Conservation (phyloP, 2,888 invertebrate species). For the Drosophila setosimentum region DNA sequence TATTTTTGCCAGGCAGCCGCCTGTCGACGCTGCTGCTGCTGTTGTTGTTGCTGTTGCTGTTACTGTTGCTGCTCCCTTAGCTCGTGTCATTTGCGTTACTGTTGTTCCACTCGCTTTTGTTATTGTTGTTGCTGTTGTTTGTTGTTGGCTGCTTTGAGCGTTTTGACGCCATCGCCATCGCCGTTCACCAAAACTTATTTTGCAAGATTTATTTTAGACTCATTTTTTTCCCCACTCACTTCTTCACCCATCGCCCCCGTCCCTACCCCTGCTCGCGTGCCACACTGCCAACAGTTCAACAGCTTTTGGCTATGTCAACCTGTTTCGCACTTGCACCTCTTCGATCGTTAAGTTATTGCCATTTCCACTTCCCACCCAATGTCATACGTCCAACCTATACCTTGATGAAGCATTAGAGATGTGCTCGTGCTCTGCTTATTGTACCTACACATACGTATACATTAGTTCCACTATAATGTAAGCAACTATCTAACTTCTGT, state of each 20-base stretch:
- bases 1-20: conserved; percentile 79
- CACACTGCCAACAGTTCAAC: conserved; percentile 7
- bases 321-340: conserved; percentile 33
- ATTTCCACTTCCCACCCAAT: conserved; percentile 33
- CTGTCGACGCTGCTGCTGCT: conserved; percentile 42
- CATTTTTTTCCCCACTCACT: neutral
- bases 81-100: conserved; percentile 65
- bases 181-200: conserved; percentile 65
- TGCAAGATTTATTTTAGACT: conserved; percentile 71
- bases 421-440: conserved; percentile 14
- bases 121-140: conserved; percentile 24
- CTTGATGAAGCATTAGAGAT: conserved; percentile 15
- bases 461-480: neutral
- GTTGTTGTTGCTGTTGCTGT: conserved; percentile 7
- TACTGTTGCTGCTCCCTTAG: conserved; percentile 28
- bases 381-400: conserved; percentile 20
- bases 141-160: conserved; percentile 54
- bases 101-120: conserved; percentile 37
- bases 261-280: conserved; percentile 6
- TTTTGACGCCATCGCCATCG: conserved; percentile 53
- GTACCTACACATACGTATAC: neutral
- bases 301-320: conserved; percentile 19
- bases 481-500: neutral
- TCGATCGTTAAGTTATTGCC: conserved; percentile 73
- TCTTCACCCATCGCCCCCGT: neutral